Percentiles rank a stretch among this genome's conserved stretches.
These are phyloP conservation scores for Eclectus roratus DNA, from an alignment of 2,113 vertebrate genomes.

Conservation along the genomic window DNA sequence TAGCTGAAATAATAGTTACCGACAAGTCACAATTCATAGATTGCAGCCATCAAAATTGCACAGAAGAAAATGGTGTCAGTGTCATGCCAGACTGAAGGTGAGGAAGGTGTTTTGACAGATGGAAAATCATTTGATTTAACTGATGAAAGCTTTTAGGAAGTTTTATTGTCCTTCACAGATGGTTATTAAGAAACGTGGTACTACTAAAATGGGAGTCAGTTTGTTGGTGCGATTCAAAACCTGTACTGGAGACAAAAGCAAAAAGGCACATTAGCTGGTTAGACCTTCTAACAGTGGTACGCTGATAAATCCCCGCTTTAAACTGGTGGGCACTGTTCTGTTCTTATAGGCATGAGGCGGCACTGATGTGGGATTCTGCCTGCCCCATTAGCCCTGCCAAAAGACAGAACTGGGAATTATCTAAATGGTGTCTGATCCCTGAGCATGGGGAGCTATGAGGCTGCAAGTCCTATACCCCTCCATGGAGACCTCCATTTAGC, in stretches of 20 bases:
- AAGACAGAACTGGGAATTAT: neutral
- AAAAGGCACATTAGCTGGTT: neutral
- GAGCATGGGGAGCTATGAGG: neutral
- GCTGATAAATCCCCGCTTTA: neutral
- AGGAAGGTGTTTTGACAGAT: neutral
- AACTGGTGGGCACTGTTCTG: neutral
- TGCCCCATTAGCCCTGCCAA: neutral
- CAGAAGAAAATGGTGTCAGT: neutral
- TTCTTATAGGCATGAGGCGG: neutral
- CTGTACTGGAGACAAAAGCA: neutral
- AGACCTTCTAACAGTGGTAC: neutral
- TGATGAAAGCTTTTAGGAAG: neutral
- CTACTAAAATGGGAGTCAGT: neutral
- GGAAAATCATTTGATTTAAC: neutral
- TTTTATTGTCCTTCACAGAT: rapidly evolving
- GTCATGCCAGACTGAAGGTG: neutral
- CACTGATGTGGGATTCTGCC: neutral
- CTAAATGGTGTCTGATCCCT: neutral
- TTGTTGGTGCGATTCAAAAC: neutral
- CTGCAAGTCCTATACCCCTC: neutral
- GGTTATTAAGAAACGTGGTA: neutral
- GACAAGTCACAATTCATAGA: neutral
- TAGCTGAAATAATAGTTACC: neutral
- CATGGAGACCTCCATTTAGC: neutral
- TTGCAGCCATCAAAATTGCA: neutral